A percentile compares a stretch with the other conserved stretches of the same genome.
phyloP scores from a whole-genome alignment of 1,140 invertebrate genomes.

The Tachypleus tridentatus region DNA sequence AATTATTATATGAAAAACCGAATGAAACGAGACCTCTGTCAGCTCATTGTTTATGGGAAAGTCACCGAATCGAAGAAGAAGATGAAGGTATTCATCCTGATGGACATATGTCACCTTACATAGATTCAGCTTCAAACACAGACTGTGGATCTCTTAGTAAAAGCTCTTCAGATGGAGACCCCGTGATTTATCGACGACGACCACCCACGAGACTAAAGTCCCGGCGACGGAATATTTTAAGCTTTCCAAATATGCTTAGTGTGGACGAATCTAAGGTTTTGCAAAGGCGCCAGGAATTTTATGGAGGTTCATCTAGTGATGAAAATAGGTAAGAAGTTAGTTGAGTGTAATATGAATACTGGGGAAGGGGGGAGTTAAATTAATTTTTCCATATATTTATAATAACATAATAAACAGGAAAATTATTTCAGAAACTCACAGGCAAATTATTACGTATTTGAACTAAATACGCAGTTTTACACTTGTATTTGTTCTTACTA shows the following conservation, averaged over 20 bases:
- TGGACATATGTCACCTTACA: slow-evolving; percentile 13
- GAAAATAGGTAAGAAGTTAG: slow-evolving; percentile 48
- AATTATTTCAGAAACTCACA: too few relatives aligned
- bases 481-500: too few relatives aligned
- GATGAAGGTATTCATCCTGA: slow-evolving; percentile 12
- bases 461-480: too few relatives aligned
- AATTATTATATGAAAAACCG: too few relatives aligned
- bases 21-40: too few relatives aligned
- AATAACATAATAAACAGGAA: too few relatives aligned
- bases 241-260: slow-evolving; percentile 47
- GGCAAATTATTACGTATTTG: too few relatives aligned
- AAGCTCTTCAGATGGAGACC: slow-evolving; percentile 35
- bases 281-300: slow-evolving; percentile 60
- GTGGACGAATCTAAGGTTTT: slow-evolving; percentile 40
- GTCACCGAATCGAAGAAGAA: slow-evolving; percentile 5
- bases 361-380: too few relatives aligned
- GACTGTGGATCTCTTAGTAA: slow-evolving; percentile 36
- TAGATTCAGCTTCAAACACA: slow-evolving; percentile 23
- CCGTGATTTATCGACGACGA: slow-evolving; percentile 23
- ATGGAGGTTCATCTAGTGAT: slow-evolving; percentile 67
- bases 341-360: too few relatives aligned
- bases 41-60: not conserved
- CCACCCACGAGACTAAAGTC: slow-evolving; percentile 33
- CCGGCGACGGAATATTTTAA: slow-evolving; percentile 35
- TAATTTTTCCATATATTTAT: too few relatives aligned